Base-by-base conservation (phyloP, 1,140 invertebrate species). In the Berghia stephanieae region DNA sequence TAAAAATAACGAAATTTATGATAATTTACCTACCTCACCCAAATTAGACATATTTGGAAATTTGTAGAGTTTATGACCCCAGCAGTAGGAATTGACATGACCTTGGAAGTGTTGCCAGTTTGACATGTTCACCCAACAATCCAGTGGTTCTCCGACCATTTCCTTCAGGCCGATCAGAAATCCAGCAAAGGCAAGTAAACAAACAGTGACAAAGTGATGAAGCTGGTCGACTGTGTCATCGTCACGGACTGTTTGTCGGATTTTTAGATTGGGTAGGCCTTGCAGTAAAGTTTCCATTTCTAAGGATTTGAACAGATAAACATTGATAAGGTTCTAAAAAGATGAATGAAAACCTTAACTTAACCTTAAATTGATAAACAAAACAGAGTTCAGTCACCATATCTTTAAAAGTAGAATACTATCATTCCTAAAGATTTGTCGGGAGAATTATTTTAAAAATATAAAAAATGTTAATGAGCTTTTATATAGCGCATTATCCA, bases 121-220 rank as follows among this genome's bases (percentile, higher is more conserved):
- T 3, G 27, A 43, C 10, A 63, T 75, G 10, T 13, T 38, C 8
- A 42, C 57, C 82, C 82, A 84, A 66, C 96, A 98, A 80, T 95
- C 93, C 79, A 98, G 98, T 21, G 96, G 96, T 79, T 95, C 93
- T 13, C 96, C 96, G 3, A 97, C 95, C 87, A 94, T 97, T 89
- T 98, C 96, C n/a, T 93, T 94, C 0, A 96, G 96, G 78, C 97
- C 94, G 74, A 97, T 93, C 76, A 98, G 86, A 21, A 57, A 36
- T 42, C 93, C 93, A 81, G 97, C 92, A 75, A 97, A 90, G 38
- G 97, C 88, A 13, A 94, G 94, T 31, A 95, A 94, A 10, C 96
- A 97, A 86, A 97, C 80, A 8, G 82, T 83, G 68, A 80, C 77
- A 73, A 78, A 72, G 57, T 82, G 82, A 36, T 79, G 81, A 24